Base-by-base conservation (phyloP, 2,797 vertebrate genomes). In the Smutsia gigantea region DNA sequence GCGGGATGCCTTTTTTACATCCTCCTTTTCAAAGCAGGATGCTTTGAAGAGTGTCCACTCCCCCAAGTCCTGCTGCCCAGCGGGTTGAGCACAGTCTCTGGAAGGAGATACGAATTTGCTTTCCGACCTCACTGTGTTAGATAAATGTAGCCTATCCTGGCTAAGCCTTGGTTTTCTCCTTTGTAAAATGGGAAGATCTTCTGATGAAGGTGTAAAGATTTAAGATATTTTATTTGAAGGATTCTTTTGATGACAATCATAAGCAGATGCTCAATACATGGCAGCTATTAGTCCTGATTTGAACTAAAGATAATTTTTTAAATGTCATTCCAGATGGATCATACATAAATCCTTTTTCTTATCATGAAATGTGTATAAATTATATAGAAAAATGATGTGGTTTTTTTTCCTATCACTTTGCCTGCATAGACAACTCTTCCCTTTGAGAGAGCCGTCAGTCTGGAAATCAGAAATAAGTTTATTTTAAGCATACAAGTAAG, bases 161-260 rank as follows among this genome's bases (percentile, higher is more conserved):
- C n/a, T 6, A 49, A 72, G 51, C 49, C 31, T 68, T 66, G 39
- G 14, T 21, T 68, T 68, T 31, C 19, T 66, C 49, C 72, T 83
- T 71, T 82, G 27, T 93, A 57, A 61, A 34, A 66, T 21, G 82
- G 53, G 21, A 81, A 39, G n/a, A 42, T 14, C 59, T 90, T 83
- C 49, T 66, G 27, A 19, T 53, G 14, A 13, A 72, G 21, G 1
- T 42, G 10, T 31, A 51, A 84, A 84, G 39, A 83, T 53, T 66
- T 61, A 46, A 93, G 72, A n/a, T 86, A 10, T 86, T 77, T 69
- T 75, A 83, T 7, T 42, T 71, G 23, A 93, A 86, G 71, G 42
- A n/a, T 87, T 87, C 27, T 86, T 86, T 55, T 69, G 49, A 85
- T 91, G 71, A 19, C 4, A 25, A 53, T 57, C 59, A 37, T 25